Evolutionary conservation across 2,888 invertebrate species (phyloP), one percentile per base, ranked within the genome.

Genomic region (Caenorhabditis sp.): DNA sequence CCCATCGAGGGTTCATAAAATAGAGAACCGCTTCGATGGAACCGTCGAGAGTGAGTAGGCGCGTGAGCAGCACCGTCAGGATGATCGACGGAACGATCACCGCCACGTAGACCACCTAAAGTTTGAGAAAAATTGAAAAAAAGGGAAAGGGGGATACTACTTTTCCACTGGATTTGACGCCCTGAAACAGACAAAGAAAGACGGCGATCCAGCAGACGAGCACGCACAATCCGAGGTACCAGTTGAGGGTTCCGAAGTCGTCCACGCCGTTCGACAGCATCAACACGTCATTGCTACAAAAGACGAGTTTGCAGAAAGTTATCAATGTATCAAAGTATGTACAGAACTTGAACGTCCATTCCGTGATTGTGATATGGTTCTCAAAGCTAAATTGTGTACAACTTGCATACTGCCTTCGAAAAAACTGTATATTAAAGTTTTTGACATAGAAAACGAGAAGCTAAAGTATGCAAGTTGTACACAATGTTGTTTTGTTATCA

Each of bases 131-230:
- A 30, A 11, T 53, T 50, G 37, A 55, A 17, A 9, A 27, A 50
- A 13, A 17, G 27, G 30, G 13, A 35, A 7, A 20, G 17, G 13
- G 13, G 17, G 13, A 20, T 27, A 20, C 22, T 74, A 91, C 91
- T 91, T 94, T 94, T 84, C 94, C 94, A 20, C 93, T 93, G 73
- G 93, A 93, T 89, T 94, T 93, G 11, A 94, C 93, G 30, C 94
- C 93, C 90, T 93, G 94, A 90, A 93, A 93, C 43, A 94, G 91
- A 85, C 93, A 94, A 46, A 93, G 91, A 87, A 93, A 93, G 22
- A 94, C 93, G 80, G 94, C 93, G 61, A 93, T 88, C 94, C 94
- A 95, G 65, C 94, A 94, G 61, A 93, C 91, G 1, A 94, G 91
- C 11, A 95, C 91, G 89, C 94, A 94, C 3, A 92, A 90, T 3